These are phyloP conservation scores for Halictus rubicundus DNA, from an alignment of 1,140 invertebrate species.

Conservation along the genomic window DNA sequence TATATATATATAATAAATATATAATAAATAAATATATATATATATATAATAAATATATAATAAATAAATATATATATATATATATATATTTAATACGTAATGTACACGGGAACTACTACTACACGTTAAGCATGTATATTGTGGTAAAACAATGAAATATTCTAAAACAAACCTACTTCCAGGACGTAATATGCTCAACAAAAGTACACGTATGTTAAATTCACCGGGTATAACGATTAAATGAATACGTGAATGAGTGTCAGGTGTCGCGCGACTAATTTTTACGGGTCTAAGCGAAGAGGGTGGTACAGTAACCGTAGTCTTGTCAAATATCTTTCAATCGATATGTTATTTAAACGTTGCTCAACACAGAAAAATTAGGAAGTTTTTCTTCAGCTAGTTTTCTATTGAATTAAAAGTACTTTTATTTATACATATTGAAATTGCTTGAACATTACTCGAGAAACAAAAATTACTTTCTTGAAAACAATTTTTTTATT, in stretches of 20 bases:
- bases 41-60: constrained; percentile 62
- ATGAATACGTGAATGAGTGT: constrained; percentile 52
- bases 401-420: not conserved
- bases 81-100: constrained; percentile 66
- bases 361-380: too few species aligned
- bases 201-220: constrained; percentile 48
- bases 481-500: too few species aligned
- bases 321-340: not conserved
- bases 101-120: constrained; percentile 56
- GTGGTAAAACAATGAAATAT: constrained; percentile 70
- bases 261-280: constrained; percentile 38
- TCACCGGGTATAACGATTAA: constrained; percentile 30
- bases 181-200: constrained; percentile 73
- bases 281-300: not conserved
- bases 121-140: constrained; percentile 59
- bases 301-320: not conserved
- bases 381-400: too few species aligned
- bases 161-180: constrained; percentile 72
- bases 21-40: constrained; percentile 58
- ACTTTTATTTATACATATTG: too few species aligned
- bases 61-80: too few species aligned
- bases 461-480: too few species aligned
- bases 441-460: too few species aligned
- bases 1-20: constrained; percentile 65
- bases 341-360: too few species aligned